These are phyloP conservation scores for Belonocnema kinseyi DNA, from an alignment of 1,140 invertebrate species.

Conservation along the genomic window DNA sequence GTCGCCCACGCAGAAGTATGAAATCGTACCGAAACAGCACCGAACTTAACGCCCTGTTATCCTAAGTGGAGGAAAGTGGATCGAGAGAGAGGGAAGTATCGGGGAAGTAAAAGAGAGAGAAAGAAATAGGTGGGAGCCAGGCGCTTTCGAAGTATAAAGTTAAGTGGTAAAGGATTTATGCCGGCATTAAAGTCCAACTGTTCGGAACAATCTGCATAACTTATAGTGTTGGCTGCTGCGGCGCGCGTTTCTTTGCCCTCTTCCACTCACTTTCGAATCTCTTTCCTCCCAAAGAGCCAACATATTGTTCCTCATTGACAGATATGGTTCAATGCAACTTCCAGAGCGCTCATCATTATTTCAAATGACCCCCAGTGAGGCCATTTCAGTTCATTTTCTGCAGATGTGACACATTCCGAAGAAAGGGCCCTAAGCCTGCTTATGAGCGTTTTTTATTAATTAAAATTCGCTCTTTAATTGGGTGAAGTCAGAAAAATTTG, in stretches of 20 bases:
- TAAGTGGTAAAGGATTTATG: conserved; percentile 74
- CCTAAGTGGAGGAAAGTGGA: conserved; percentile 12
- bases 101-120: not conserved
- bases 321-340: conserved; percentile 65
- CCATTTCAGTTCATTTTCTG: not conserved
- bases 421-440: too few relatives aligned
- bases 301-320: conserved; percentile 67
- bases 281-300: conserved; percentile 38
- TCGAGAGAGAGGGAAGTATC: conserved; percentile 13
- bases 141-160: conserved; percentile 67
- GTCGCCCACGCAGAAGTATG: conserved; percentile 27
- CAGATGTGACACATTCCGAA: too few relatives aligned
- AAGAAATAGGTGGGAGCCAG: conserved; percentile 40
- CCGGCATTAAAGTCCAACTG: conserved; percentile 72
- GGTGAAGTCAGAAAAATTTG: too few relatives aligned
- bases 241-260: conserved; percentile 48
- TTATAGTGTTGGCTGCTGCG: conserved; percentile 61
- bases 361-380: conserved; percentile 33
- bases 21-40: not conserved
- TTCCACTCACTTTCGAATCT: conserved; percentile 32
- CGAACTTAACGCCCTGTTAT: conserved; percentile 16
- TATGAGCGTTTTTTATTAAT: too few relatives aligned
- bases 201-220: conserved; percentile 73
- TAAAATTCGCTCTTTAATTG: too few relatives aligned
- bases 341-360: conserved; percentile 43